Evolutionary conservation across 2,888 invertebrate species (phyloP), one percentile per base, ranked within the genome.

Genomic region (Cephus runcator): DNA sequence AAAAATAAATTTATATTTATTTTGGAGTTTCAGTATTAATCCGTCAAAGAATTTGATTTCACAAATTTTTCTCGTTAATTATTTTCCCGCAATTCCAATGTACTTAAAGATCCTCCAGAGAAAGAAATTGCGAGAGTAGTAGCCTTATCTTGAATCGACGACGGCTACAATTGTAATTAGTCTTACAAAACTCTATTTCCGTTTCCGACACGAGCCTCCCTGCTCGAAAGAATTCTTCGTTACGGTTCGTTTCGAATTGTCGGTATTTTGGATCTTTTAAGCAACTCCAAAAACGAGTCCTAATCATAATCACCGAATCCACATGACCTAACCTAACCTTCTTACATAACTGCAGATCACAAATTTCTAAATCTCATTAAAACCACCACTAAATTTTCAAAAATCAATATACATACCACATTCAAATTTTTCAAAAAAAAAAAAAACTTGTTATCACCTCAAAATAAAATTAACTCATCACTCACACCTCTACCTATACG

Each of bases 121-220:
- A 56, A 56, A 56, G 56, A 56, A 23, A 23, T 56, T 56, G 56
- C 56, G 56, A 56, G 56, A 56, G 6, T 56, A 56, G 56, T 23
- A 0, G 23, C 23, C 56, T 56, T 56, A 56, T 56, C 56, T 56
- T 1, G 23, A 23, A 56, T 56, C 56, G 23, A 56, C 56, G 56
- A 56, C 56, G 56, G 23, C 56, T 56, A 56, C 56, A 33, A 71
- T 71, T 34, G 33, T 34, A 71, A 71, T 71, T 71, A 31, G 31
- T 71, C 71, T 71, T 71, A 71, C 71, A 71, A 71, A 71, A 71
- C 71, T 71, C 33, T 34, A 71, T 71, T 71, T 71, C 71, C 71
- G 71, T 71, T 71, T 71, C 31, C 71, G 12, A 71, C 56, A 2
- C 23, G 56, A 56, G 56, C 56, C 56, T 56, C 56, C 9, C 56